These are phyloP conservation scores for Laticauda colubrina DNA, from an alignment of 2,113 vertebrate genomes.

Conservation along the genomic window DNA sequence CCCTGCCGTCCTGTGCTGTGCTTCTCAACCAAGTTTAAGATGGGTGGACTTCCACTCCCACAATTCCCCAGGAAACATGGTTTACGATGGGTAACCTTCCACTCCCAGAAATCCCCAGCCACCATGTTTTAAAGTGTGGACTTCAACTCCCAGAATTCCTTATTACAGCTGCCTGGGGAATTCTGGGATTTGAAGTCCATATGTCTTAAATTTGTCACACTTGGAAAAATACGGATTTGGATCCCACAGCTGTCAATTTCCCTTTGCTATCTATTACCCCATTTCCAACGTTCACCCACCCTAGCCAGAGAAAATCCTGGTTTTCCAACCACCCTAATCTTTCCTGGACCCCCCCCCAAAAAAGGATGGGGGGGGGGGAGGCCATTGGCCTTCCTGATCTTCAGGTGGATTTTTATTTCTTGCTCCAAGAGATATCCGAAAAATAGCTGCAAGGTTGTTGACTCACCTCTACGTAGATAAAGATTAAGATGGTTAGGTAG, in stretches of 20 bases:
- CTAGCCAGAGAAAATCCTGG: background rate
- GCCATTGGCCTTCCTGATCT: background rate
- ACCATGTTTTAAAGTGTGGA: no score
- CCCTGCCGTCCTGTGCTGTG: no score
- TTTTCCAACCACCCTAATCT: background rate
- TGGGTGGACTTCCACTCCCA: no score
- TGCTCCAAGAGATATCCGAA: background rate
- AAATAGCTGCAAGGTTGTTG: background rate
- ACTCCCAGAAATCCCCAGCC: no score
- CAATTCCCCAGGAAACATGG: no score
- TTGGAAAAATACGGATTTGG: background rate
- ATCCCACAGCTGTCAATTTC: background rate
- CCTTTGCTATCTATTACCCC: no score
- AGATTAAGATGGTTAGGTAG: background rate
- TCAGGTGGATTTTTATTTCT: background rate
- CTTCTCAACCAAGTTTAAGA: no score
- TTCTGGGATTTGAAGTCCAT: background rate
- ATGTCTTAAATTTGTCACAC: background rate
- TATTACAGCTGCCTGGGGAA: background rate
- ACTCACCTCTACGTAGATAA: background rate
- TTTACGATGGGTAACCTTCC: accelerated
- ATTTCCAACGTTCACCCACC: no score
- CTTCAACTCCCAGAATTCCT: background rate
- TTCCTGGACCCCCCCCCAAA: background rate
- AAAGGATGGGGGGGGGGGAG: background rate